Conservation (phyloP, 2,888 invertebrate species). For the Tinea pellionella region DNA sequence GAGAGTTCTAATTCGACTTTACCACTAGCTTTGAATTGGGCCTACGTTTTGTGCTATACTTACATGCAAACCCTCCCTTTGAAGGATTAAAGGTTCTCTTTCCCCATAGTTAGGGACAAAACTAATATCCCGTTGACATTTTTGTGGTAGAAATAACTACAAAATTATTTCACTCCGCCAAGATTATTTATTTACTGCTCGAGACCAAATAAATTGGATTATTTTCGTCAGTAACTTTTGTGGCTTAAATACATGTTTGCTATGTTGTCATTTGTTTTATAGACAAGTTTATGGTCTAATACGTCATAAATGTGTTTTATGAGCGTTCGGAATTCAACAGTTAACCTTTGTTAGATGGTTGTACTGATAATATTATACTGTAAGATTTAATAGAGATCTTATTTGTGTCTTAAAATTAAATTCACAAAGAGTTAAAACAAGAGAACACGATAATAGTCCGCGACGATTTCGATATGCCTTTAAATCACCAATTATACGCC, state of each 20-base stretch:
- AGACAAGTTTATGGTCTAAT: background rate
- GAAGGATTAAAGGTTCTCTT: background rate
- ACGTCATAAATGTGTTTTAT: background rate
- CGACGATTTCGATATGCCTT: slow-evolving; percentile 35
- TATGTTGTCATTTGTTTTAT: background rate
- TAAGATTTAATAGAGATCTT: too few relatives aligned
- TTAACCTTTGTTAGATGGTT: too few relatives aligned
- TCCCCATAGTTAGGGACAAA: background rate
- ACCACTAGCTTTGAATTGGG: too few relatives aligned
- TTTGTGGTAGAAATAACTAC: background rate
- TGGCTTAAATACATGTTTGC: background rate
- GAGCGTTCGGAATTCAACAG: too few relatives aligned
- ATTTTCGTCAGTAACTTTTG: background rate
- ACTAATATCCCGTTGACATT: background rate
- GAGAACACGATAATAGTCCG: slow-evolving; percentile 29
- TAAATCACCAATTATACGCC: slow-evolving; percentile 48
- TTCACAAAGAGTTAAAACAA: background rate
- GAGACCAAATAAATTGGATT: background rate
- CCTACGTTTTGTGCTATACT: background rate
- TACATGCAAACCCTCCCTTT: background rate
- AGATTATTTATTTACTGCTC: background rate
- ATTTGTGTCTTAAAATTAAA: slow-evolving; percentile 14
- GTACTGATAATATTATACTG: too few relatives aligned
- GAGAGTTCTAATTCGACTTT: too few relatives aligned
- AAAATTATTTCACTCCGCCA: background rate